A percentile compares a stretch with the other conserved stretches of the same genome.
Evolutionary conservation across 2,888 invertebrate species (phyloP).

Genomic region (Liposcelis brunnea): DNA sequence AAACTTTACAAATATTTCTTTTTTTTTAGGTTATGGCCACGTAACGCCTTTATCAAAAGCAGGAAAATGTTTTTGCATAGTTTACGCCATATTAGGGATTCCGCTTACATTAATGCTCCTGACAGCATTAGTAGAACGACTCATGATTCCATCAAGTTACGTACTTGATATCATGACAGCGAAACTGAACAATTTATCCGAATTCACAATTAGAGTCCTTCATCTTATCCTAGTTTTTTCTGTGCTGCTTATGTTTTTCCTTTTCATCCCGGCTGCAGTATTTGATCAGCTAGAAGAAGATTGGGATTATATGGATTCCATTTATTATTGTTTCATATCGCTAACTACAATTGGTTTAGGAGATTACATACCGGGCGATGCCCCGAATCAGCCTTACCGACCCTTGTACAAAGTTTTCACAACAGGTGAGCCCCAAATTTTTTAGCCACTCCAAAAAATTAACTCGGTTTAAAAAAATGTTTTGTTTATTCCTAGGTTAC

Average conservation of each 20-base stretch:
- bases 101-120: conserved; percentile 71
- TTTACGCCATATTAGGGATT: conserved; percentile 70
- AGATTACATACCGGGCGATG: conserved; percentile 76
- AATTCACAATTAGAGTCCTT: conserved; percentile 55
- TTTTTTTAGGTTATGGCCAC: conserved; percentile 63
- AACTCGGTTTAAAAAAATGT: conserved; percentile 2
- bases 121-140: conserved; percentile 63
- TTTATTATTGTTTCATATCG: conserved; percentile 84
- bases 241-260: conserved; percentile 35
- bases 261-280: conserved; percentile 55
- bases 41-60: conserved; percentile 70
- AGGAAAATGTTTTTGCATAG: conserved; percentile 76
- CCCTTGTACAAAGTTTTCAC: conserved; percentile 68
- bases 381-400: conserved; percentile 53
- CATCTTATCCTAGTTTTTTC: conserved; percentile 47
- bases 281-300: conserved; percentile 60
- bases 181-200: conserved; percentile 50
- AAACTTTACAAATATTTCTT: conserved; percentile 8
- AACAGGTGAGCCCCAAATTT: conserved; percentile 38
- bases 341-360: conserved; percentile 78
- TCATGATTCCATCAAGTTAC: conserved; percentile 55
- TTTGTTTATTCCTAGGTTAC: conserved; percentile 41
- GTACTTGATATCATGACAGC: conserved; percentile 51
- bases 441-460: too few species aligned
- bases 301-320: conserved; percentile 72